Evolutionary conservation across 2,888 invertebrate species (phyloP), one percentile per base, ranked within the genome.

Genomic region (Heliconius sara): DNA sequence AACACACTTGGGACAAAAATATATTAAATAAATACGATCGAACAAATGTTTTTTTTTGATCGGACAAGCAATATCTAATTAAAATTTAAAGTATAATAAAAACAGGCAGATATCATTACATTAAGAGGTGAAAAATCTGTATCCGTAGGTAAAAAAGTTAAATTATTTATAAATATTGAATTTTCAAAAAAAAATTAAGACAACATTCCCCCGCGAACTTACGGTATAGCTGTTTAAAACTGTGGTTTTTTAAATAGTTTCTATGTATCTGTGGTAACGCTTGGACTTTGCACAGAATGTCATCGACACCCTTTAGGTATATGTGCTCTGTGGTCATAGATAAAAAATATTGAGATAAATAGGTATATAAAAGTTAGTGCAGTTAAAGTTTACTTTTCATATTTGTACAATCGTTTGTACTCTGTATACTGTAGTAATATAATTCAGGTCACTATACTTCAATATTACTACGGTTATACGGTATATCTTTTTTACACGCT

Each of bases 381-480:
- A 47, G 43, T 47, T 70, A 43, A 70, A 43, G 68, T 68, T 70
- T 70, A 70, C 47, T 70, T 70, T 47, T 47, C 25, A 43, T 43
- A 43, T 25, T 47, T 25, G 25, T 13, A 43, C 43, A 25, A 43
- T 43, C 25, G 70, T 43, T 70, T 47, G 70, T 70, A 70, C 43
- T 43, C 16, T 47, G 25, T 43, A 16, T 25, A 16, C 25, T 9
- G 25, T 70, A 70, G 25, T 47, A 68, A 25, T 13, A 39, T 25
- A 27, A 43, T 70, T 43, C 43, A 70, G 43, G 70, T 70, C 43
- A 47, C 43, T 70, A 16, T 16, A 12, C 16, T 25, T 19, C 25
- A 16, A 70, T 16, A 27, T 47, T 47, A 19, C 25, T 3, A 9
- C 13, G 30, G 4, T 30, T 30, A 30, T 30, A 30, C 30, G 3